Evolutionary conservation across 2,113 vertebrate species (phyloP), one percentile per base, ranked within the genome.

Genomic region (Lepus americanus): DNA sequence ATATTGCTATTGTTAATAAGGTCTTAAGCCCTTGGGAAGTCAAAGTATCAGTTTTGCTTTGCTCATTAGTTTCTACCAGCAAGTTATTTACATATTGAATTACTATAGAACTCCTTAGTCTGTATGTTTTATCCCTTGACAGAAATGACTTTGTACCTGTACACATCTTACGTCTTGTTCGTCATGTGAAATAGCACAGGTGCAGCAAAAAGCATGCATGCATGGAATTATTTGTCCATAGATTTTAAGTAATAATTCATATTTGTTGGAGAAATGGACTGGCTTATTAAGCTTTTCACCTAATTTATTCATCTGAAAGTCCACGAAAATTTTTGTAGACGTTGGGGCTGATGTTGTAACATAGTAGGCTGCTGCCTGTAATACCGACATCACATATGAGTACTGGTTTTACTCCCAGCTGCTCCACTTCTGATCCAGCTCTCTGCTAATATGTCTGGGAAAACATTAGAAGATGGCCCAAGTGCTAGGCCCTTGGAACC

Each of bases 121-220:
- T 59, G 55, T 59, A 59, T 59, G 19, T 59, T 59, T 59, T 59
- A 59, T 59, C 14, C 17, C 14, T 59, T 59, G 55, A 59, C 55
- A 59, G 55, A 59, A 59, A 14, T 59, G 19, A 59, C 19, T 19
- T 59, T 59, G 55, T 59, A 59, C 95, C 98, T 67, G 98, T 98
- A 74, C 98, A 99, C 5, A 98, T 97, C 96, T 98, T 98, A n/a
- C 98, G 96, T n/a, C 98, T 94, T 98, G 96, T 19, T 98, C 98
- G 92, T 98, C 98, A 13, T 97, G 97, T 77, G 98, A 98, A 88
- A 98, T 22, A 91, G 98, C 98, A 94, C 99, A 99, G 61, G 97
- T 97, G 0, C 98, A 98, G 95, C 98, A 99, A 98, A 99, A 98
- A 2, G 98, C 83, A 2, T 99, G 98, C 82, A 98, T 99, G 94